phyloP scores from a whole-genome alignment of 2,888 invertebrate species.

The Xestia sexstrigata region DNA sequence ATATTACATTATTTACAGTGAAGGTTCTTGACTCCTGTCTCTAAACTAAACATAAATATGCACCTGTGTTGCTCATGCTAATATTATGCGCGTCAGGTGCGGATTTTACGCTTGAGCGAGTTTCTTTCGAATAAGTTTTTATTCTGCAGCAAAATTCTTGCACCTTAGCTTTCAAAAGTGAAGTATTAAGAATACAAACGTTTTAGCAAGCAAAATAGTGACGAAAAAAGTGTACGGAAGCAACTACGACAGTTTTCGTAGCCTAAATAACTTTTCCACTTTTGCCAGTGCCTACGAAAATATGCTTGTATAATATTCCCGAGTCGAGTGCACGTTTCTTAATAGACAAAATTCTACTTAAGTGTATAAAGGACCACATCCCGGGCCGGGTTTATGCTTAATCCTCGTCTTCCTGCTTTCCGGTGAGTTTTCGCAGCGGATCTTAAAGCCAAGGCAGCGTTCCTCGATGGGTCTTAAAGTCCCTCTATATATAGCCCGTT shows the following conservation, averaged over 20 bases:
- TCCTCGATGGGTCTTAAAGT: conserved; percentile 37
- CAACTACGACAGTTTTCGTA: conserved; percentile 4
- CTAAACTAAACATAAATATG: conserved; percentile 46
- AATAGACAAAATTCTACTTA: conserved; percentile 48
- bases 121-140: conserved; percentile 39
- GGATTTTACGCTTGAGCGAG: conserved; percentile 34
- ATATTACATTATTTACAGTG: conserved; percentile 70
- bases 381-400: conserved; percentile 50
- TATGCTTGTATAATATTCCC: conserved; percentile 39
- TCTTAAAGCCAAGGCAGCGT: conserved; percentile 41
- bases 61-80: conserved; percentile 30
- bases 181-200: conserved; percentile 48
- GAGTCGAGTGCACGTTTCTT: conserved; percentile 43
- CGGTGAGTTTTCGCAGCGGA: conserved; percentile 37
- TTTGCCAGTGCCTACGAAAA: conserved; percentile 13
- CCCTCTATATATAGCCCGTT: conserved; percentile 15
- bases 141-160: conserved; percentile 12
- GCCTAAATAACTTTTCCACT: conserved; percentile 30
- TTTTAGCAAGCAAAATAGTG: conserved; percentile 28
- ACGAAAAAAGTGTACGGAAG: conserved; percentile 2
- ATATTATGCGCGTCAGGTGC: conserved; percentile 51
- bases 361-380: conserved; percentile 47
- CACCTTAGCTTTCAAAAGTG: neutral
- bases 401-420: conserved; percentile 52
- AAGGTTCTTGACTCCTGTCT: conserved; percentile 54